These are phyloP conservation scores for Varanus komodoensis DNA, from an alignment of 2,113 vertebrate species.

Conservation along the genomic window DNA sequence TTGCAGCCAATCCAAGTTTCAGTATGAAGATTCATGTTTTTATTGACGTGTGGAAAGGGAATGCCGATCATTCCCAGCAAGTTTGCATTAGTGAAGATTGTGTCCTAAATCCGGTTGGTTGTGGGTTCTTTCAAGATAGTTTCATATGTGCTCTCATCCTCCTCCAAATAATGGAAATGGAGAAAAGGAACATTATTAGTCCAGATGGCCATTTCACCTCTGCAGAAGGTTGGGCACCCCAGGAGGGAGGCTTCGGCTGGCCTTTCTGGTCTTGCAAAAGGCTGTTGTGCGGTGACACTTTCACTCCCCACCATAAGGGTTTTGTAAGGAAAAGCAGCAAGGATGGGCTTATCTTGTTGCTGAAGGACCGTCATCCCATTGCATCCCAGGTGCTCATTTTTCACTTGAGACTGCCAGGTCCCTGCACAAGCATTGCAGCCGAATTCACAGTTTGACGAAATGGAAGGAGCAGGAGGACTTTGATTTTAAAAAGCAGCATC, in stretches of 20 bases:
- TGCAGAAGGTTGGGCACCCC: background rate
- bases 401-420: no score
- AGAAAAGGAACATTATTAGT: background rate
- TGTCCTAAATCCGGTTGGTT: background rate
- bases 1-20: no score
- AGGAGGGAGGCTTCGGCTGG: no score
- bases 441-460: background rate
- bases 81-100: background rate
- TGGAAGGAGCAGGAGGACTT: background rate
- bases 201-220: background rate
- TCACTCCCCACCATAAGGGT: background rate
- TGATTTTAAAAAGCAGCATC: background rate
- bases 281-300: background rate
- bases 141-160: background rate
- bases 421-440: background rate
- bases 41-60: background rate
- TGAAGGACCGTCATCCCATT: background rate
- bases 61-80: background rate
- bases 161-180: background rate
- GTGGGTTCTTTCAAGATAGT: background rate
- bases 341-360: no score
- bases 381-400: background rate
- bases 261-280: background rate
- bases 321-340: background rate
- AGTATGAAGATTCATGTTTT: background rate